A percentile compares a stretch with the other conserved stretches of the same genome.
Conservation (phyloP, 2,888 invertebrate species). For the Calameuta idolon region DNA sequence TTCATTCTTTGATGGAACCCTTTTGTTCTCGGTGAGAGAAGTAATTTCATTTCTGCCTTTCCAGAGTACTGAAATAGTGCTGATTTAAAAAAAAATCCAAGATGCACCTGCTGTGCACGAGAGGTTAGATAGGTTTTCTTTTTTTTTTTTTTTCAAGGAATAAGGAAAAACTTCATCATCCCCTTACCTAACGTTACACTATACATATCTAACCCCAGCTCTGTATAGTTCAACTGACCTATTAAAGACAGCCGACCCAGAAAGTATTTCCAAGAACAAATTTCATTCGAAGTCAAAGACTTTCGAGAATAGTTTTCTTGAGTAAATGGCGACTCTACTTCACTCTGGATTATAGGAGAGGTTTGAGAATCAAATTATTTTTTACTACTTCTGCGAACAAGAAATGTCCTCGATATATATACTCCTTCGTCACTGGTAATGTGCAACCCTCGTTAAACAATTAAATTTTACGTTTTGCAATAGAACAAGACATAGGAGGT, state of each 20-base stretch:
- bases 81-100: not conserved
- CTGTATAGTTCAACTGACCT: conserved; percentile 28
- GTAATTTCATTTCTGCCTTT: not conserved
- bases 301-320: not conserved
- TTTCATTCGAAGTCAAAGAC: conserved; percentile 11
- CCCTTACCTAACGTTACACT: not conserved
- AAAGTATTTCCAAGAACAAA: conserved; percentile 10
- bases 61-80: not conserved
- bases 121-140: not conserved
- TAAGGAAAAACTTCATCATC: conserved; percentile 1
- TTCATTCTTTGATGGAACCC: not conserved
- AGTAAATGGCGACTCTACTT: not conserved
- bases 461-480: not conserved
- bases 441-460: not conserved
- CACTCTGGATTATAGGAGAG: not conserved
- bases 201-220: conserved; percentile 11
- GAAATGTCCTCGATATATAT: not conserved
- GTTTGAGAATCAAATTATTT: not conserved
- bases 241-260: conserved; percentile 29
- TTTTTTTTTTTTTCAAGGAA: not conserved
- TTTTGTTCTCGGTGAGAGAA: not conserved
- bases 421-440: not conserved
- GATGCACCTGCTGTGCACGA: not conserved
- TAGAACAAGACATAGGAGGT: not conserved
- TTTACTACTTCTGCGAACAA: not conserved